Base-by-base conservation (phyloP, 92 coral and sea anemone species). In the Ricordea florida region DNA sequence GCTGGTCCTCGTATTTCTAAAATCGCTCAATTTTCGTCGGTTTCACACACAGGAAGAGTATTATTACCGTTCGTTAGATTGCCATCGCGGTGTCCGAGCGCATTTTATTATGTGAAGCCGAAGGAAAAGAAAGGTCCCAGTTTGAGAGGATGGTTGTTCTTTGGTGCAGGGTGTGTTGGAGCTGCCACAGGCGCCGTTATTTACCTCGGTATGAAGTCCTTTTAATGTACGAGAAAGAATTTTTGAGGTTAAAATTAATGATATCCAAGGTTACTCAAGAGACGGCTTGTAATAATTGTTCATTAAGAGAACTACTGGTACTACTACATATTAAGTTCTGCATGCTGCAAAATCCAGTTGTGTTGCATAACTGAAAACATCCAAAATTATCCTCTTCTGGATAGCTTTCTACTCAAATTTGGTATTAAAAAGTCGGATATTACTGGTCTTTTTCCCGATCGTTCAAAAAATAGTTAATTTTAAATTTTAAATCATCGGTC, bases 121-220 rank as follows among this genome's bases (percentile, higher is more conserved):
- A 94, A 94, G 57, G 88, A 92, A 43, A 94, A 90, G 53, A 94
- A 92, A 30, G 98, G 98, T 0, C 98, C 98, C 1, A 84, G 92
- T 4, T 27, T 69, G 9, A 83, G 60, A 32, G 89, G 97, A 27
- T 94, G 97, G 97, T 11, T 89, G 5, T 41, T 71, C 44, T 93
- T 94, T 56, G 89, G 83, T 26, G 91, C 72, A 14, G 97, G 88
- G 10, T 62, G 87, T 62, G 53, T 73, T 0, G 79, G 77, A 4
- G 5, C 43, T 3, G 62, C 66, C n/a, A 49, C 89, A n/a, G 98
- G 93, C 8, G 85, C 61, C 33, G 73, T 94, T 24, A 46, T 73
- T 25, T 96, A 64, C 38, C 26, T 89, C 6, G 99, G 96, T 96
- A n/a, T n/a, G n/a, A n/a, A n/a, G n/a, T n/a, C n/a, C n/a, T n/a